Base-by-base conservation (phyloP, 2,113 vertebrate species). In the Zootoca vivipara region DNA sequence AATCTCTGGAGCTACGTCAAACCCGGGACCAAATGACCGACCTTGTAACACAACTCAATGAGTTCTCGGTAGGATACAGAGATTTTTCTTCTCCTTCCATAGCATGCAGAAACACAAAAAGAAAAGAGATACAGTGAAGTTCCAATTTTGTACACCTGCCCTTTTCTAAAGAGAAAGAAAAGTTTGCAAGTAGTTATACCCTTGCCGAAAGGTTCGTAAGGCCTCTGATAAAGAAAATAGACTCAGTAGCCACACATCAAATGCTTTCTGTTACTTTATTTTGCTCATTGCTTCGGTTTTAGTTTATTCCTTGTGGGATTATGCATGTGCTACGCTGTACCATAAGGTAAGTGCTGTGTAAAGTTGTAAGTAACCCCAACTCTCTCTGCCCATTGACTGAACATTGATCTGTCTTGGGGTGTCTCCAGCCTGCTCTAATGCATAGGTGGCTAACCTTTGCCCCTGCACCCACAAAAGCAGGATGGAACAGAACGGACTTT, bases 1-100 rank as follows among this genome's bases (percentile, higher is more conserved):
- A 99, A 96, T 98, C 98, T 7, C 95, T 98, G 94, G 99, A 99
- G 95, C 97, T 99, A 90, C 98, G 98, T 69, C 98, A 97, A 42
- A 98, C 98, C 78, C 95, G 98, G 85, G 98, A 99, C 33, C 99
- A 99, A 94, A 98, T 99, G 94, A 93, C 97, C 5, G 98, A 98
- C 88, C 96, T 99, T 91, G 97, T 98, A 85, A 95, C 96, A 79
- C 98, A 98, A 84, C 97, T 99, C 93, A 97, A 87, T 75, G 98
- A 99, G 91, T 94, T 97, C 67, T 93, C 98, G 91, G 98, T 99
- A 96, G 86, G 98, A 92, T 80, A 42, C 69, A 46, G 35, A 78
- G 35, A 64, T 4, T 35, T 74, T 64, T 89, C 77, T 28, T 64
- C 28, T 90, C 24, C 28, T 85, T 52, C 46, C 46, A 52, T 52